Evolutionary conservation across 30 jellyfish, hydroid and myxozoan genomes (phyloP), one percentile per base, ranked within the genome.

Genomic region (Hydractinia echinata): DNA sequence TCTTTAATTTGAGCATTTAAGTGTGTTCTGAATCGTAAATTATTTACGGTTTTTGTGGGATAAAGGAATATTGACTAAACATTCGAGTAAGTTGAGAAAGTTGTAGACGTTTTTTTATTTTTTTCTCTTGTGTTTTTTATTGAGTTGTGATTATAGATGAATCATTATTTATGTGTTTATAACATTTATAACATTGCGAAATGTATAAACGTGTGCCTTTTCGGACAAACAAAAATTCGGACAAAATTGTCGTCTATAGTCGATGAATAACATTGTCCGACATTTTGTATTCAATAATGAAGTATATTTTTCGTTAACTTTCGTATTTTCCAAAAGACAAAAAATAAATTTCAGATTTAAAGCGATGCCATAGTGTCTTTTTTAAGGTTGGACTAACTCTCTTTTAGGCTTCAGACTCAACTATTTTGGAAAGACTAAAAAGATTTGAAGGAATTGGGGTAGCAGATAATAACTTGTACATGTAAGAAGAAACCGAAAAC

Each of bases 371-470:
- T 30, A 30, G 2, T 30, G 44, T 30, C 44, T 30, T 2, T 30
- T 30, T 30, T 30, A 30, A 30, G 44, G 44, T 30, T 0, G 44
- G 44, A 30, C 44, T 30, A 30, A 30, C 44, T 30, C 9, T 76
- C 49, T 77, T 77, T 30, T 50, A 77, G 85, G 76, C 58, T 56
- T 9, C 85, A 58, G 39, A 54, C 5, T 10, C 11, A 4, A 55
- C 53, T 8, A 54, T 77, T 51, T 19, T 54, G 8, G 50, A 55
- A 16, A 56, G 74, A 53, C 53, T 77, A n/a, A 52, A 77, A 77
- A 21, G 19, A 16, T 77, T 77, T 77, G 85, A 56, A 54, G 85
- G 85, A 1, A 15, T 53, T 55, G 85, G 85, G 11, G 85, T 77
- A 30, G 79, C 85, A 5, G 79, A 77, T 61, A 77, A 77, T 66